These are phyloP conservation scores for Albula goreensis DNA, from an alignment of 2,113 vertebrate genomes.

Conservation along the genomic window DNA sequence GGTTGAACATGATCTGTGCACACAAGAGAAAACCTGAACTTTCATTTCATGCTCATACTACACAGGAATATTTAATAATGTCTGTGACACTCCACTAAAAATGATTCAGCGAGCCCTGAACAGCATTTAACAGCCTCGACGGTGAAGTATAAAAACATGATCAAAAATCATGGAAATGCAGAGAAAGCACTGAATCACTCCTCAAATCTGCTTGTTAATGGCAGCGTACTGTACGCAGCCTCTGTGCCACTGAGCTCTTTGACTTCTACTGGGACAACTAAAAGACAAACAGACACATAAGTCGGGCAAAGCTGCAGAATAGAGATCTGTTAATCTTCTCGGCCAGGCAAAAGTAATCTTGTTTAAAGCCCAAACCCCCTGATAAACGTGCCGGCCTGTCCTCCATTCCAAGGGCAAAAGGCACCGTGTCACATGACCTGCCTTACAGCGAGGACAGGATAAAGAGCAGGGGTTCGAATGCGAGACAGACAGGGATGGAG, in stretches of 20 bases:
- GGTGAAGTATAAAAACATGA: neutral
- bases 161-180: neutral
- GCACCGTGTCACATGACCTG: neutral
- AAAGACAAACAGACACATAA: neutral
- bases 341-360: neutral
- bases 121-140: neutral
- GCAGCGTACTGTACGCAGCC: neutral
- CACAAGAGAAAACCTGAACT: no score
- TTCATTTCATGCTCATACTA: no score
- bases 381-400: neutral
- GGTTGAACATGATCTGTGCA: no score
- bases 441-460: neutral
- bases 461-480: neutral
- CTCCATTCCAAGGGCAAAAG: neutral
- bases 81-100: no score
- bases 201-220: neutral
- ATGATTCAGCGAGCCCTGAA: no score
- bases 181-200: neutral
- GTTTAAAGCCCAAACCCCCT: neutral
- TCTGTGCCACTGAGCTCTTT: neutral
- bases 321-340: neutral
- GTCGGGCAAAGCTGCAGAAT: neutral
- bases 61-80: no score
- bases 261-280: neutral
- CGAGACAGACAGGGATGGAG: neutral